Base-by-base conservation (phyloP, 2,113 vertebrate genomes). In the Numida meleagris region DNA sequence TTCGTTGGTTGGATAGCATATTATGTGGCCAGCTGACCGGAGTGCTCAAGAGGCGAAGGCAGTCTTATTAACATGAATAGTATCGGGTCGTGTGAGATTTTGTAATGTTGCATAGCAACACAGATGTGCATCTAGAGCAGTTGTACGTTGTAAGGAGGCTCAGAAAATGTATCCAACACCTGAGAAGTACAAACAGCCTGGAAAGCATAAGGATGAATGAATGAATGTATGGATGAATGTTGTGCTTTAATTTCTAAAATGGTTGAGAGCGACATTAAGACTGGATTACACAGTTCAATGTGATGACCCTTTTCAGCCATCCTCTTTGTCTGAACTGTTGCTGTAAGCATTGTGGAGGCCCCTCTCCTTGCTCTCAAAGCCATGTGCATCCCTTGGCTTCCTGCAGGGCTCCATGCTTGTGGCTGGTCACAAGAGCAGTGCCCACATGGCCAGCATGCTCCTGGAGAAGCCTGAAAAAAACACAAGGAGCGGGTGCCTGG, bases 391-490 rank as follows among this genome's bases (percentile, higher is more conserved):
- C 29, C 23, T 80, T 82, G 25, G 58, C 18, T 42, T 31, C 25
- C 68, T 31, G 18, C 57, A 15, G 27, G 51, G 27, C 29, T 31
- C 29, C 13, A 62, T 74, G 70, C 33, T 68, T 78, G 74, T 11
- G 12, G 46, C 38, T 14, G 3, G 29, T 36, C 29, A 4, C 29
- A 12, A 23, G 14, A 50, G 17, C 23, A 42, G 6, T 12, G 4
- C 23, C 38, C 21, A 10, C 0, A 0, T 79, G 51, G 18, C 19
- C 36, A 6, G 8, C 8, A 80, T 14, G 25, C 27, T 73, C 74
- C 14, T 21, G 42, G 76, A 58, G 59, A 48, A 38, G 20, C 45
- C 34, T 66, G 27, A 5, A n/a, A 58, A 59, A 59, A 67, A 19
- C 5, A 20, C 40, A 33, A 58, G 48, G 10, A 25, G 53, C 33